Conservation (phyloP, 2,888 invertebrate genomes). For the Hanleya hanleyi region DNA sequence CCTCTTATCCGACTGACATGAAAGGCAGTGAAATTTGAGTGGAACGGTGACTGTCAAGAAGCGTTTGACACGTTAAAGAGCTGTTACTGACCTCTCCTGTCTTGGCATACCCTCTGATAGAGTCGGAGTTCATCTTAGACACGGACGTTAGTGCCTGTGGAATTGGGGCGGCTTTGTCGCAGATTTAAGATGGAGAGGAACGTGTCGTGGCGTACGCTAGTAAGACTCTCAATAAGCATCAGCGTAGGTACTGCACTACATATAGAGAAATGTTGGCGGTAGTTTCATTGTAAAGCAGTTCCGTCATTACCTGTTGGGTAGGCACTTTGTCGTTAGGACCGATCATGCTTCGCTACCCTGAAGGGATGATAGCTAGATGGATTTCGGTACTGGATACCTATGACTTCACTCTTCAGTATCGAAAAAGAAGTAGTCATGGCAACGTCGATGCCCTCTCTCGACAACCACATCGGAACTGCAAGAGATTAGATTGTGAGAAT, state of each 20-base stretch:
- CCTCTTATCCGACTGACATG: slow-evolving; percentile 14
- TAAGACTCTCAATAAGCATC: slow-evolving; percentile 29
- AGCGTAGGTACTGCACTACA: slow-evolving; percentile 39
- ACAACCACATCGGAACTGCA: slow-evolving; percentile 10
- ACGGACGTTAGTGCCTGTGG: slow-evolving; percentile 43
- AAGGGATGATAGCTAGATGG: slow-evolving; percentile 33
- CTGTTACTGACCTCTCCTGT: slow-evolving; percentile 28
- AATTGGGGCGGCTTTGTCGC: slow-evolving; percentile 43
- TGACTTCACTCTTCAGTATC: slow-evolving; percentile 25
- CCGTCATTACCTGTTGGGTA: slow-evolving; percentile 40
- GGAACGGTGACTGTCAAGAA: slow-evolving; percentile 28
- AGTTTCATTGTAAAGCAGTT: slow-evolving; percentile 40
- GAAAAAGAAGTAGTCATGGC: slow-evolving; percentile 20
- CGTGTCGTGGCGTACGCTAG: slow-evolving; percentile 41
- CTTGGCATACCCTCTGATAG: slow-evolving; percentile 25
- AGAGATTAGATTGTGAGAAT: background rate
- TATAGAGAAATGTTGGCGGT: slow-evolving; percentile 37
- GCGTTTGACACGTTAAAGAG: slow-evolving; percentile 28
- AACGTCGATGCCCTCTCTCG: slow-evolving; percentile 28
- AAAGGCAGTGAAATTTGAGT: slow-evolving; percentile 27
- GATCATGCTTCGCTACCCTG: slow-evolving; percentile 44
- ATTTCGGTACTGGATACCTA: slow-evolving; percentile 21
- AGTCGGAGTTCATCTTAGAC: slow-evolving; percentile 38
- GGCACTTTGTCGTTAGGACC: slow-evolving; percentile 37
- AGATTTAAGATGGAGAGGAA: slow-evolving; percentile 40